These are phyloP conservation scores for Apis dorsata DNA, from an alignment of 1,140 invertebrate genomes.

Conservation along the genomic window DNA sequence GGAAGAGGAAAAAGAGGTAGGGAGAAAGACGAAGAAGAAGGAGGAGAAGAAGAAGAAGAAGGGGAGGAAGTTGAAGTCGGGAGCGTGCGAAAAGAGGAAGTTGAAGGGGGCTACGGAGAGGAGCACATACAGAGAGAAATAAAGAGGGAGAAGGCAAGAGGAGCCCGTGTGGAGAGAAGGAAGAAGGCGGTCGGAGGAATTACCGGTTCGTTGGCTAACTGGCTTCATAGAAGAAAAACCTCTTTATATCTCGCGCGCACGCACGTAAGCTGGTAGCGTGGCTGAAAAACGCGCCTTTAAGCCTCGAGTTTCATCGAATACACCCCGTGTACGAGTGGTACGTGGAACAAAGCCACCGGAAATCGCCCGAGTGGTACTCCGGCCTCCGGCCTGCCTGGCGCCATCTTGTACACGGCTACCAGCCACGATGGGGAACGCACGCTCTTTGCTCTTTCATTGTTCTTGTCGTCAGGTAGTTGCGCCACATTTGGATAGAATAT, in stretches of 20 bases:
- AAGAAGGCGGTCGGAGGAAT: constrained; percentile 47
- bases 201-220: constrained; percentile 59
- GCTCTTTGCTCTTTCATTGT: constrained; percentile 48
- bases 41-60: not conserved
- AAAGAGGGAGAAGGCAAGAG: not conserved
- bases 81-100: constrained; percentile 19
- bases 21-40: not conserved
- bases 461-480: constrained; percentile 55
- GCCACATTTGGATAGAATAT: constrained; percentile 14
- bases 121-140: not conserved
- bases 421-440: constrained; percentile 49
- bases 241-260: constrained; percentile 56
- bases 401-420: constrained; percentile 58
- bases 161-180: not conserved
- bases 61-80: constrained; percentile 6
- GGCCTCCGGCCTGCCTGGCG: constrained; percentile 54
- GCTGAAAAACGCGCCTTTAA: constrained; percentile 58
- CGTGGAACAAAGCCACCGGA: constrained; percentile 64
- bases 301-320: constrained; percentile 59
- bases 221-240: constrained; percentile 61
- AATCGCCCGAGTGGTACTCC: constrained; percentile 65
- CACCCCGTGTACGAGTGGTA: constrained; percentile 50
- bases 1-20: not conserved
- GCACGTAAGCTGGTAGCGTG: constrained; percentile 37
- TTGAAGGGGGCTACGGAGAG: constrained; percentile 19